A percentile compares a stretch with the other conserved stretches of the same genome.
Evolutionary conservation across 2,888 invertebrate species (phyloP).

Genomic region (Platycheirus rosarum): DNA sequence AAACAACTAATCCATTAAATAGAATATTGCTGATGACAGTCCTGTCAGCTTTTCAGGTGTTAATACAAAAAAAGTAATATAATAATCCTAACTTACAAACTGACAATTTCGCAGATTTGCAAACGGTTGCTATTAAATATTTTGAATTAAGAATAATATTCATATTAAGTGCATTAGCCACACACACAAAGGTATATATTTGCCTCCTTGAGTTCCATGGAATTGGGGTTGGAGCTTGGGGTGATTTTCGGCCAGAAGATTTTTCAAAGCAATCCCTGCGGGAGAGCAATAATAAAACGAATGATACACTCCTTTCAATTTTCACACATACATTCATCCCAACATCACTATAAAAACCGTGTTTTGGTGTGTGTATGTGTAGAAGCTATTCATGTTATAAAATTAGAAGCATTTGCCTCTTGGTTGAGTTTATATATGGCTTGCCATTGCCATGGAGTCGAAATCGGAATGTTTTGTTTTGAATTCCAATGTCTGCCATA

Average conservation of each 20-base stretch:
- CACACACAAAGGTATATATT: no score
- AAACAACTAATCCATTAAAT: no score
- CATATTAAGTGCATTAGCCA: no score
- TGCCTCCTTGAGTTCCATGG: not conserved
- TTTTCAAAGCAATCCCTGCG: conserved; percentile 39
- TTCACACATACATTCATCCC: not conserved
- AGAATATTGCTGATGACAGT: no score
- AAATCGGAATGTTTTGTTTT: conserved; percentile 60
- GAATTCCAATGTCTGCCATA: conserved; percentile 67
- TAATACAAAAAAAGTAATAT: no score
- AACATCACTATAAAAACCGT: not conserved
- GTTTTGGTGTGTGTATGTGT: conserved; percentile 19
- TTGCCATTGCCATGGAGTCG: conserved; percentile 37
- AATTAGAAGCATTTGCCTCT: conserved; percentile 48
- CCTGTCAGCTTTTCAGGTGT: no score
- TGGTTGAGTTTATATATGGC: conserved; percentile 33
- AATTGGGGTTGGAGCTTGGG: not conserved
- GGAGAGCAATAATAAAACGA: conserved; percentile 36
- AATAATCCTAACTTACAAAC: no score
- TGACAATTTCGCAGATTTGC: no score
- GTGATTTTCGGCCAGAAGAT: conserved; percentile 1
- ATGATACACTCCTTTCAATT: conserved; percentile 27
- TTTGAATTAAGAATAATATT: no score
- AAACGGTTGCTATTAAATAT: no score
- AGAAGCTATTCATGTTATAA: conserved; percentile 46